Percentiles rank a stretch among this genome's conserved stretches.
These are phyloP conservation scores for Antheraea yamamai DNA, from an alignment of 2,888 invertebrate species.

Conservation along the genomic window DNA sequence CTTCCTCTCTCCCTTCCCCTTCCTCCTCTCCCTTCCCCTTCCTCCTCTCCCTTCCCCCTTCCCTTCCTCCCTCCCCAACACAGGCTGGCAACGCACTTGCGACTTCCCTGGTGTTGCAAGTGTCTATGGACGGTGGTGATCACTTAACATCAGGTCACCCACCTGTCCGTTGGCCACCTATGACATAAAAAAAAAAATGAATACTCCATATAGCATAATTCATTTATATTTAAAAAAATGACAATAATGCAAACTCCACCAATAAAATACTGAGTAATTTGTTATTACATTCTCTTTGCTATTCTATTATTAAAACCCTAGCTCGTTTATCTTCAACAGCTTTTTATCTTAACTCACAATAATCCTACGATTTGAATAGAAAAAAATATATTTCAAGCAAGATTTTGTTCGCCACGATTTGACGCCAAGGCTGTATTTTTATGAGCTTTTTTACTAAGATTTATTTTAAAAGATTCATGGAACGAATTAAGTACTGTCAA, in stretches of 20 bases:
- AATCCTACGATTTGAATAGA: background rate
- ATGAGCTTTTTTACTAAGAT: constrained; percentile 1
- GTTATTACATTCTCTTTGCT: background rate
- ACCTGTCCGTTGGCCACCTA: too few species aligned
- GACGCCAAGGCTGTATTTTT: constrained; percentile 4
- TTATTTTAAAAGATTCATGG: background rate
- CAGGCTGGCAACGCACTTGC: too few species aligned
- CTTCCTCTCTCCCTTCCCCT: too few species aligned
- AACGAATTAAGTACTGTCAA: constrained; percentile 3
- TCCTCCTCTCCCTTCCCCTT: too few species aligned
- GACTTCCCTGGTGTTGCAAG: too few species aligned
- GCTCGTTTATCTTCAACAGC: background rate
- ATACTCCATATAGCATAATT: too few species aligned
- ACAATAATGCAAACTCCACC: background rate
- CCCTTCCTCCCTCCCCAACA: too few species aligned
- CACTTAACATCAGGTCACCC: too few species aligned
- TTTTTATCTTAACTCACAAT: background rate
- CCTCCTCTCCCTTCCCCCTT: too few species aligned
- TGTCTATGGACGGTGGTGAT: too few species aligned
- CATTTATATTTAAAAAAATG: background rate
- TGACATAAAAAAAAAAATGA: too few species aligned
- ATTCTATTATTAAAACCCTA: background rate
- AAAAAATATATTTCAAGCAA: background rate
- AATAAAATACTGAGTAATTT: background rate
- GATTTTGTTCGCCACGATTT: background rate